These are phyloP conservation scores for Palythoa grandiflora DNA, from an alignment of 92 coral and sea anemone species.

Conservation along the genomic window DNA sequence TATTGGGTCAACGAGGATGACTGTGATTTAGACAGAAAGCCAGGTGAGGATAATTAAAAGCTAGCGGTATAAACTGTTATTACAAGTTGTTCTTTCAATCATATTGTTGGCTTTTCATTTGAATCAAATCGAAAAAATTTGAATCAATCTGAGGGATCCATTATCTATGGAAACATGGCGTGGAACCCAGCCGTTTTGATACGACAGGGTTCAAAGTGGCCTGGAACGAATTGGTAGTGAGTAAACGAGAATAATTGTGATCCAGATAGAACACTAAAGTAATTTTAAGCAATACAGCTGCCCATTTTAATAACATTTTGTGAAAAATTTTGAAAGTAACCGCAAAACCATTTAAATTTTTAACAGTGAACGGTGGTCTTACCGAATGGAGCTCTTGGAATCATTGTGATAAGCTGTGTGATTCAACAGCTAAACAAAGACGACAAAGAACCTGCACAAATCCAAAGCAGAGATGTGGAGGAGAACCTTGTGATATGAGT, in stretches of 20 bases:
- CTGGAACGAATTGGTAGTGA: constrained; percentile 87
- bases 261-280: constrained; percentile 64
- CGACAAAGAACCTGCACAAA: constrained; percentile 69
- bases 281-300: too few species aligned
- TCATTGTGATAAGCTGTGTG: constrained; percentile 74
- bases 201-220: constrained; percentile 51
- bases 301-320: too few species aligned
- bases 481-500: constrained; percentile 56
- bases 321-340: not conserved
- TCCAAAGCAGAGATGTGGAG: constrained; percentile 80
- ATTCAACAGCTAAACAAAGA: constrained; percentile 42
- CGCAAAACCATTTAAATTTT: not conserved
- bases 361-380: constrained; percentile 69
- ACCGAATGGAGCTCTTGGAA: constrained; percentile 77
- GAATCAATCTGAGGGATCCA: too few species aligned
- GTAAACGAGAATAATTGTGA: constrained; percentile 85
- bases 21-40: too few species aligned
- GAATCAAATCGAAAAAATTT: too few species aligned
- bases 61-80: too few species aligned
- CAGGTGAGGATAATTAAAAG: too few species aligned
- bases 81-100: too few species aligned
- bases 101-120: too few species aligned
- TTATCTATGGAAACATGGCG: constrained; percentile 33
- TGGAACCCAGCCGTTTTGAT: constrained; percentile 72
- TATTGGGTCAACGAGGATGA: too few species aligned